phyloP scores from a whole-genome alignment of 1,140 invertebrate species.

The Riptortus pedestris region DNA sequence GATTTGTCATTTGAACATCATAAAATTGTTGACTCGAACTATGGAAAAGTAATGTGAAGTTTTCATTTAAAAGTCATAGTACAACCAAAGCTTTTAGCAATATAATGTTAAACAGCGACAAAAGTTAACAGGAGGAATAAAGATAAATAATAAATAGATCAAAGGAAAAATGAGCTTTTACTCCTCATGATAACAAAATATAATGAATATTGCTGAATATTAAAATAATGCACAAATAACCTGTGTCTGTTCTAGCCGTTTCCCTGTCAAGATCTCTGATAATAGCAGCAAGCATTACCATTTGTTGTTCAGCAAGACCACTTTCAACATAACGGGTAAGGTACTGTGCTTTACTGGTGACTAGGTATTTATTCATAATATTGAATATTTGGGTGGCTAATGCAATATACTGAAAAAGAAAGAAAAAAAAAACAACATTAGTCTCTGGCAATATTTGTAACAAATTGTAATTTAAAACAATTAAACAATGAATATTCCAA shows the following conservation, averaged over 20 bases:
- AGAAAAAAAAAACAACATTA: not conserved
- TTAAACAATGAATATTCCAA: not conserved
- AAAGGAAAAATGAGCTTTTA: no score
- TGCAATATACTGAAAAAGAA: slow-evolving; percentile 54
- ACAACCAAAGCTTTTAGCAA: no score
- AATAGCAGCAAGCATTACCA: slow-evolving; percentile 69
- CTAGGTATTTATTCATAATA: slow-evolving; percentile 56
- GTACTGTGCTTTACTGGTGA: slow-evolving; percentile 50
- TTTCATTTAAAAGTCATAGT: no score
- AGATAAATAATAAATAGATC: no score
- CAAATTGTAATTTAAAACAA: not conserved
- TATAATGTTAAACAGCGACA: no score
- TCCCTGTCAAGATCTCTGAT: slow-evolving; percentile 78
- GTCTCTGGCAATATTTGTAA: not conserved
- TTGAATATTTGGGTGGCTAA: slow-evolving; percentile 69
- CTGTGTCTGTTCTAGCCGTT: slow-evolving; percentile 64
- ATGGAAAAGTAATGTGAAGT: no score
- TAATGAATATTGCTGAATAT: no score
- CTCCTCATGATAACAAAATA: no score
- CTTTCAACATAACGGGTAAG: slow-evolving; percentile 47
- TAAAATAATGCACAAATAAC: no score
- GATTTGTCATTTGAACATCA: no score
- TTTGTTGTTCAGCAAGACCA: slow-evolving; percentile 63
- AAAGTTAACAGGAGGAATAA: no score
- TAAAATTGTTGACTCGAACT: no score